Evolutionary conservation across 2,888 invertebrate genomes (phyloP).

Genomic region (Nemoura dubitans): DNA sequence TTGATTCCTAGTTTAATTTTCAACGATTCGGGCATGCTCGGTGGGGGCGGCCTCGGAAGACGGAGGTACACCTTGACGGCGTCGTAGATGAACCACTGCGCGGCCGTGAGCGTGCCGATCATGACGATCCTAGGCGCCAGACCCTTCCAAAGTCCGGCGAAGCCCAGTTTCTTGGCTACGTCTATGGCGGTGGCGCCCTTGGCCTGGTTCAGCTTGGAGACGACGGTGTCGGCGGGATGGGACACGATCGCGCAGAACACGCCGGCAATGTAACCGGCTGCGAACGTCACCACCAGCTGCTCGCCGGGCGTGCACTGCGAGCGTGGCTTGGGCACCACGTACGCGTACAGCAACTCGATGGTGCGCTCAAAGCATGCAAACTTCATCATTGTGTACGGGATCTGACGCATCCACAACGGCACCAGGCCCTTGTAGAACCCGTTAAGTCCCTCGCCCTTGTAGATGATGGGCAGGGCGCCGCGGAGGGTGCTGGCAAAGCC

Average conservation of each 20-base stretch:
- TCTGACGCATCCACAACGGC: conserved; percentile 96
- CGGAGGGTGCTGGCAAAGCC: conserved; percentile 90
- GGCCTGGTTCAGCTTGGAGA: conserved; percentile 95
- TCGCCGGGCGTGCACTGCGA: conserved; percentile 89
- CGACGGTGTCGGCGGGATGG: conserved; percentile 98
- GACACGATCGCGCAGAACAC: conserved; percentile 99
- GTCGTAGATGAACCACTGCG: conserved; percentile 98
- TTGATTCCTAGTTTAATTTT: conserved; percentile 70
- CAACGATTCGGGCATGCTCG: conserved; percentile 93
- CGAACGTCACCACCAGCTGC: conserved; percentile 94
- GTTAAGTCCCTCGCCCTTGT: conserved; percentile 83
- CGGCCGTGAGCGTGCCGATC: conserved; percentile 95
- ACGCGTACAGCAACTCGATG: conserved; percentile 88
- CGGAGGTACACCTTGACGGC: conserved; percentile 87
- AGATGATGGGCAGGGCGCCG: conserved; percentile 92
- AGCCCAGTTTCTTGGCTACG: conserved; percentile 79
- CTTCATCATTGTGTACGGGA: conserved; percentile 99
- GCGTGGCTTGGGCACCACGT: conserved; percentile 94
- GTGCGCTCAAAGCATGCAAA: conserved; percentile 99
- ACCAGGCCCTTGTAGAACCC: conserved; percentile 97
- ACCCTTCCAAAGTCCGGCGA: conserved; percentile 85
- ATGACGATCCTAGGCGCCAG: conserved; percentile 92
- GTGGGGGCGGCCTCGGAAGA: conserved; percentile 95
- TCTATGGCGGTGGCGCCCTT: conserved; percentile 78
- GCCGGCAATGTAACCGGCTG: conserved; percentile 95